Evolutionary conservation across 2,888 invertebrate species (phyloP), one percentile per base, ranked within the genome.

Genomic region (Hipparchia semele): DNA sequence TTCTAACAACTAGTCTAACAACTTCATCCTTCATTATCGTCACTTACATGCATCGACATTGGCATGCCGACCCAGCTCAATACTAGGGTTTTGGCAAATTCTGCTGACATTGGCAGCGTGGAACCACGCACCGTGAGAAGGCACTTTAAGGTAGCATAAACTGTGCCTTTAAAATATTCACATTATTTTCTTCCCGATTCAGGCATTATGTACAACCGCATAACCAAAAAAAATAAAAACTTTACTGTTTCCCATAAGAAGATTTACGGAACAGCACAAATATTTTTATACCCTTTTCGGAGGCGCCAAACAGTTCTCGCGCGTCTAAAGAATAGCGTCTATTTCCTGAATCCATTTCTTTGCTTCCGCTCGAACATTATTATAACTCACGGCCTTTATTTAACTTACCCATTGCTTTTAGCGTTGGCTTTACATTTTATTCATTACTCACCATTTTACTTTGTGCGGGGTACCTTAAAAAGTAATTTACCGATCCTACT

Each of bases 291-390:
- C 69, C 60, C 70, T 74, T 81, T 81, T 79, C 80, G 78, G 75
- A 81, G 83, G 83, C 86, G 84, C 86, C 89, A 87, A 89, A 87
- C 86, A 84, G 80, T 74, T 76, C 77, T 77, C 79, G 79, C 79
- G 79, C 82, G 83, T 75, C 82, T 87, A 85, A 89, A 87, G 83
- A 87, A 89, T 89, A 83, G 84, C 82, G 80, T 81, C 85, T 84
- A 89, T 91, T 92, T 91, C 90, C 90, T 81, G 82, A 81, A 76
- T 83, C 82, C 87, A 83, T 84, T 85, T 81, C 81, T 81, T 79
- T 81, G 82, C 84, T 88, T 91, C 89, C 88, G 85, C 82, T 82
- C 83, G 79, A 84, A 85, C 84, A 81, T 85, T 88, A 81, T 85
- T 83, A 82, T 86, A 86, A 86, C 83, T 85, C 83, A 82, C 80